These are phyloP conservation scores for Gymnoscopelus microlampas DNA, from an alignment of 2,797 vertebrate species.

Conservation along the genomic window DNA sequence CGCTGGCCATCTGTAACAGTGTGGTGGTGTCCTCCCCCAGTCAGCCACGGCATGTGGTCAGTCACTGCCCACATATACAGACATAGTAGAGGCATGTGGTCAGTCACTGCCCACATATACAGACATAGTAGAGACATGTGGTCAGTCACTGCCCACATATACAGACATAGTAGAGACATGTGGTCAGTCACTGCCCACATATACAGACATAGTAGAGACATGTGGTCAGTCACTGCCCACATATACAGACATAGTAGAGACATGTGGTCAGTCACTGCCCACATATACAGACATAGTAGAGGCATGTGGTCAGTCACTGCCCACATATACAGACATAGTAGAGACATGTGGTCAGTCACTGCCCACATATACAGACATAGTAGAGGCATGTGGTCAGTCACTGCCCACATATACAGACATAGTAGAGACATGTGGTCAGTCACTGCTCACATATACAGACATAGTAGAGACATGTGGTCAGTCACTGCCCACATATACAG, in stretches of 20 bases:
- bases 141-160: conserved; percentile 63
- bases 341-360: conserved; percentile 82
- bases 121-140: no score
- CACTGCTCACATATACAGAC: no score
- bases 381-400: conserved; percentile 82
- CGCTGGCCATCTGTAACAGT: conserved; percentile 93
- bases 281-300: no score
- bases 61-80: conserved; percentile 12
- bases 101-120: conserved; percentile 25
- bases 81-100: conserved; percentile 87
- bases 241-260: no score
- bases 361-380: no score
- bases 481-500: conserved; percentile 12
- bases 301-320: conserved; percentile 79
- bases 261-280: conserved; percentile 78
- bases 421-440: conserved; percentile 86
- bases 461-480: conserved; percentile 88
- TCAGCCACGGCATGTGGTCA: conserved; percentile 84
- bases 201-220: no score
- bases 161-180: no score
- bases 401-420: no score
- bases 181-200: conserved; percentile 72
- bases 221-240: conserved; percentile 73
- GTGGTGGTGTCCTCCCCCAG: conserved; percentile 92
- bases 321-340: no score